phyloP scores from a whole-genome alignment of 2,888 invertebrate genomes.

The Tortrix viridana region DNA sequence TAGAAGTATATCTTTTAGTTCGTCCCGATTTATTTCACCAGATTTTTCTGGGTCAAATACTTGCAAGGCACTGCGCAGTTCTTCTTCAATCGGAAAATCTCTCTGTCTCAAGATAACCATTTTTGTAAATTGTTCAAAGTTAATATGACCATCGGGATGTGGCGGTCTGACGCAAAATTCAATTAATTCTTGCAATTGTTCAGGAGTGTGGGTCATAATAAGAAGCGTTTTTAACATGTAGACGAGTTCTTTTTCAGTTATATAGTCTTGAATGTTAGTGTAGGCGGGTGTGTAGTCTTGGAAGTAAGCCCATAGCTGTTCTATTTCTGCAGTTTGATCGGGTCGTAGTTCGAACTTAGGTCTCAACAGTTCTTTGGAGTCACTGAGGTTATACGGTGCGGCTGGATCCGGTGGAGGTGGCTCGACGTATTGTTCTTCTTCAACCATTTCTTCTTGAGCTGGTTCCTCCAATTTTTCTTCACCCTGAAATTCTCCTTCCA shows the following conservation, averaged over 20 bases:
- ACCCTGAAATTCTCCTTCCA: constrained; percentile 49
- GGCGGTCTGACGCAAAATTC: constrained; percentile 68
- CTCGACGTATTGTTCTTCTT: constrained; percentile 62
- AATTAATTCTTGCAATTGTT: constrained; percentile 70
- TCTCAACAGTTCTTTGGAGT: constrained; percentile 68
- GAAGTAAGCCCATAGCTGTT: constrained; percentile 70
- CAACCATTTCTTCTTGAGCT: constrained; percentile 50
- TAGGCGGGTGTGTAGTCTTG: constrained; percentile 76
- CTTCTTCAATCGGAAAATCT: constrained; percentile 67
- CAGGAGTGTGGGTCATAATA: constrained; percentile 69
- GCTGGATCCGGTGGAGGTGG: constrained; percentile 73
- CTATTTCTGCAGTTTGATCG: constrained; percentile 73
- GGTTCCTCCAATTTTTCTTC: constrained; percentile 45
- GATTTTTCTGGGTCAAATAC: constrained; percentile 63
- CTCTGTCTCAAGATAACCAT: constrained; percentile 72
- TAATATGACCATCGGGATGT: constrained; percentile 69
- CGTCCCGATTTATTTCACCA: constrained; percentile 64
- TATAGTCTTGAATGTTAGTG: constrained; percentile 65
- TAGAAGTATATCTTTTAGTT: constrained; percentile 60
- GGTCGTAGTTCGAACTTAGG: constrained; percentile 65
- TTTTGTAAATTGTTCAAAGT: constrained; percentile 69
- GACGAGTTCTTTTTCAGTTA: constrained; percentile 71
- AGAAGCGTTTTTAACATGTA: constrained; percentile 72
- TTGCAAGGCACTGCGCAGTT: constrained; percentile 65
- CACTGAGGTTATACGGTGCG: constrained; percentile 68